Evolutionary conservation across 2,888 invertebrate species (phyloP), one percentile per base, ranked within the genome.

Genomic region (Cephonodes hylas): DNA sequence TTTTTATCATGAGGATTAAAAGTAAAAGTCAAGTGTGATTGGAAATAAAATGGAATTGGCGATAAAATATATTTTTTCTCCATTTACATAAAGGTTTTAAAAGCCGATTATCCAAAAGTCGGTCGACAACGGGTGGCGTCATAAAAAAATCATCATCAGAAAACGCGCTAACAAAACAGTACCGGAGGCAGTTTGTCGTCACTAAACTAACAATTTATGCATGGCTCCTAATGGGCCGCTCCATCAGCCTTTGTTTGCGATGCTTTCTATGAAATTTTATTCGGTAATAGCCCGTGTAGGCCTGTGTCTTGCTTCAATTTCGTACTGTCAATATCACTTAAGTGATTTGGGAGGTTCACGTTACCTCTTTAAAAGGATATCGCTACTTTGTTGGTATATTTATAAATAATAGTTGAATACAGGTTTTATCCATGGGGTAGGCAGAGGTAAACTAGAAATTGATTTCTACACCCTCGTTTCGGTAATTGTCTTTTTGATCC

Each of bases 241-340:
- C 89, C 86, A 88, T 88, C 91, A 87, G 79, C 68, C 80, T 75
- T 76, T 91, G 91, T 91, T 92, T 91, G 89, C 85, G 73, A 84
- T 84, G 88, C 91, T 92, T 91, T 92, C 89, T 89, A 87, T 90
- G 89, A 88, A 90, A 91, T 90, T 90, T 91, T 90, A 91, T 91
- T 91, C 89, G 83, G 81, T 86, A 86, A 89, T 84, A 83, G 85
- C 81, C 18, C 58, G 70, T 78, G 70, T 77, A 75, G 74, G 76
- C 75, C 68, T 73, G 67, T 70, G 71, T 73, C 75, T 79, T 73
- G 71, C 76, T 59, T 73, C 70, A 67, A 70, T 72, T 68, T 70
- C 66, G 64, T 64, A 66, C 67, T 71, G 75, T 73, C 74, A 74
- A 72, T 72, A 72, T 66, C 48, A 66, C 62, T 67, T 42, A 62